phyloP scores from a whole-genome alignment of 1,140 invertebrate genomes.

The Sycophaga agraensis region DNA sequence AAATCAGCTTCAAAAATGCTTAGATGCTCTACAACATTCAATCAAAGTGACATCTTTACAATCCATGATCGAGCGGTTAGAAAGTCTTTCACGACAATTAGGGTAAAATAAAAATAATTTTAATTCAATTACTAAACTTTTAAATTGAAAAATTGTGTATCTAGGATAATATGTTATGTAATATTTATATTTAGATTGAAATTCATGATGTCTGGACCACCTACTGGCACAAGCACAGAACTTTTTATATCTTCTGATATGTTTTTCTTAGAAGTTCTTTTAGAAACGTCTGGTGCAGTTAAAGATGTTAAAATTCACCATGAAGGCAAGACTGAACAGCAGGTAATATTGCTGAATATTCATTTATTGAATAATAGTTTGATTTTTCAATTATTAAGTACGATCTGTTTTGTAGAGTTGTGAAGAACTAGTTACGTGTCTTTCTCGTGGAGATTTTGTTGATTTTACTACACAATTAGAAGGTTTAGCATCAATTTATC shows the following conservation, averaged over 20 bases:
- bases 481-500: slow-evolving; percentile 88
- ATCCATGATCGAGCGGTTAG: slow-evolving; percentile 88
- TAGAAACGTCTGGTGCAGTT: slow-evolving; percentile 79
- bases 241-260: slow-evolving; percentile 94
- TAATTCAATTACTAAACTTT: neutral
- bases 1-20: slow-evolving; percentile 81
- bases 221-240: slow-evolving; percentile 67
- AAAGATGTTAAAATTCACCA: slow-evolving; percentile 93
- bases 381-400: neutral
- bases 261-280: slow-evolving; percentile 91
- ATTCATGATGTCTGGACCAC: slow-evolving; percentile 57
- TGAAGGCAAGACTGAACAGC: slow-evolving; percentile 73
- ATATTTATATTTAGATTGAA: slow-evolving; percentile 25
- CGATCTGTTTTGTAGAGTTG: slow-evolving; percentile 67
- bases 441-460: slow-evolving; percentile 82
- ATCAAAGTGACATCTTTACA: slow-evolving; percentile 91
- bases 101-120: slow-evolving; percentile 60
- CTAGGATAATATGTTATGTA: neutral
- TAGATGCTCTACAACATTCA: slow-evolving; percentile 90
- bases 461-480: slow-evolving; percentile 91
- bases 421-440: slow-evolving; percentile 80
- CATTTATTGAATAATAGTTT: neutral
- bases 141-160: neutral
- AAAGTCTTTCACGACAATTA: slow-evolving; percentile 85
- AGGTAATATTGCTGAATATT: slow-evolving; percentile 45